These are phyloP conservation scores for Trichomycterus rosablanca DNA, from an alignment of 2,113 vertebrate genomes.

Conservation along the genomic window DNA sequence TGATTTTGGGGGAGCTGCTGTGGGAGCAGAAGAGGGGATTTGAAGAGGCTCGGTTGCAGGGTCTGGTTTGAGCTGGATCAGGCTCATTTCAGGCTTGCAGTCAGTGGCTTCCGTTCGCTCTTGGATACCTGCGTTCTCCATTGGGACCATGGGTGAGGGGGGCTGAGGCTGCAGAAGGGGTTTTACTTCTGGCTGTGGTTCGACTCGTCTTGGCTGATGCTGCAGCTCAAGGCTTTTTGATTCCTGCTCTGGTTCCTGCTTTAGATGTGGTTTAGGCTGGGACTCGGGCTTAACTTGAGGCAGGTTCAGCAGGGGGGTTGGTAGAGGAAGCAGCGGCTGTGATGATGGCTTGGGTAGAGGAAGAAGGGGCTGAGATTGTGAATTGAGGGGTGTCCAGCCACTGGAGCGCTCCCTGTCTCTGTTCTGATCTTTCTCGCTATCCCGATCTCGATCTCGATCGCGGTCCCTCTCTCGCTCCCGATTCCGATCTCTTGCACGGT, in stretches of 20 bases:
- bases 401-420: constrained; percentile 53
- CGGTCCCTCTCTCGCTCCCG: constrained; percentile 34
- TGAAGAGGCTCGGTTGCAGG: constrained; percentile 30
- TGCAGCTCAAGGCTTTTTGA: not conserved
- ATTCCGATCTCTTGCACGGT: constrained; percentile 61
- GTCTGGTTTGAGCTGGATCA: constrained; percentile 41
- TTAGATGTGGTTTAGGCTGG: not conserved
- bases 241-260: constrained; percentile 34
- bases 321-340: constrained; percentile 48
- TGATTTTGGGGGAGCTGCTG: constrained; percentile 18
- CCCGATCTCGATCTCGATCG: constrained; percentile 44
- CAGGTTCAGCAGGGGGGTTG: constrained; percentile 38
- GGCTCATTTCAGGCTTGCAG: constrained; percentile 55
- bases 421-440: constrained; percentile 51
- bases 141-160: constrained; percentile 54
- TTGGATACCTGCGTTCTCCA: constrained; percentile 72
- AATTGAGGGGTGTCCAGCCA: constrained; percentile 60
- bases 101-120: constrained; percentile 82
- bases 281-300: constrained; percentile 36
- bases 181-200: constrained; percentile 10
- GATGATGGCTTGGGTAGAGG: constrained; percentile 54
- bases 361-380: constrained; percentile 52
- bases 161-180: constrained; percentile 27
- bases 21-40: constrained; percentile 1
- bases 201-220: not conserved